phyloP scores from a whole-genome alignment of 2,113 vertebrate genomes.

The Macrotus californicus region DNA sequence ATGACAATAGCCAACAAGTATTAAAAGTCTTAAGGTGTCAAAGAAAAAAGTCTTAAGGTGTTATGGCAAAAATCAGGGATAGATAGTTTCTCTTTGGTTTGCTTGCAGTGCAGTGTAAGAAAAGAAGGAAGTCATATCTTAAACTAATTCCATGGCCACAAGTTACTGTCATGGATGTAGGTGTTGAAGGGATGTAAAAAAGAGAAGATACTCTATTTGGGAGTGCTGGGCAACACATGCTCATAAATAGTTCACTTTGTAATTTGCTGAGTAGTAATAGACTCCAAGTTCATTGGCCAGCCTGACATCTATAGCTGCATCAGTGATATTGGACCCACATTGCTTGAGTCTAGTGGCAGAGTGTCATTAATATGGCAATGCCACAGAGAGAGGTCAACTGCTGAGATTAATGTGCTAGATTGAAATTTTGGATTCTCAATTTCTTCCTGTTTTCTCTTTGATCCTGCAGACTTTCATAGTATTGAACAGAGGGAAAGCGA shows the following conservation, averaged over 20 bases:
- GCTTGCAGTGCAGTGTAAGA: not conserved
- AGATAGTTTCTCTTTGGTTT: not conserved
- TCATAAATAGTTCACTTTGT: not conserved
- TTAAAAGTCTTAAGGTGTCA: not conserved
- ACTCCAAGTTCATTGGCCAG: not conserved
- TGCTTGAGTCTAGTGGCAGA: not conserved
- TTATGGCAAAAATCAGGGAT: not conserved
- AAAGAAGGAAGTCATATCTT: not conserved
- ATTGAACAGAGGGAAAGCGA: constrained; percentile 92
- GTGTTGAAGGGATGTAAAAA: not conserved
- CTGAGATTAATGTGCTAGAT: not conserved
- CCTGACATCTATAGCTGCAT: not conserved
- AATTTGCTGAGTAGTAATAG: not conserved
- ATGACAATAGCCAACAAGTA: not conserved
- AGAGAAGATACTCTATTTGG: not conserved
- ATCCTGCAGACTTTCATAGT: constrained; percentile 94
- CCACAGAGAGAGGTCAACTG: not conserved
- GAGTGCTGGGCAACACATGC: not conserved
- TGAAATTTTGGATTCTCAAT: not conserved
- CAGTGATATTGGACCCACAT: not conserved
- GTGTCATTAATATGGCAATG: not conserved
- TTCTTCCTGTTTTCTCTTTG: constrained; percentile 52
- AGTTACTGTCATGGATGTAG: not conserved
- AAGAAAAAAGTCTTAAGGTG: not conserved
- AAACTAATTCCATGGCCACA: not conserved